Conservation (phyloP, 2,113 vertebrate genomes). For the Polypterus bichir region DNA sequence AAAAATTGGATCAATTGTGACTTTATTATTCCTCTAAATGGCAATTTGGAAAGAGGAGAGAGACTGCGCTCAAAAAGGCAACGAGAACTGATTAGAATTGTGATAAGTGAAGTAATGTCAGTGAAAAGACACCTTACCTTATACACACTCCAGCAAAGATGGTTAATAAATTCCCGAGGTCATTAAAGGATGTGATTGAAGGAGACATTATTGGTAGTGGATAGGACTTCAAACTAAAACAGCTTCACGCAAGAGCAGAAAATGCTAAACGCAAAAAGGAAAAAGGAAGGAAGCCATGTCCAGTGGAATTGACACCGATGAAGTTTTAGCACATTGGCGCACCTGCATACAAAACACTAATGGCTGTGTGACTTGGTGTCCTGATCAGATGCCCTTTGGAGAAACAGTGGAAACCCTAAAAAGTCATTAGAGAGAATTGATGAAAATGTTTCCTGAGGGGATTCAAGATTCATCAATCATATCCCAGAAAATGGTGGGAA, state of each 20-base stretch:
- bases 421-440: slow-evolving; percentile 14
- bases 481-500: slow-evolving; percentile 13
- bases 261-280: slow-evolving; percentile 11
- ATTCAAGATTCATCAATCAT: slow-evolving; percentile 4
- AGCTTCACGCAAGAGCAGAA: slow-evolving; percentile 13
- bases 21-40: background rate
- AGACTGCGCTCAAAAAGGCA: slow-evolving; percentile 7
- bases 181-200: slow-evolving; percentile 16
- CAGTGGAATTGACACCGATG: slow-evolving; percentile 15
- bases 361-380: slow-evolving; percentile 15
- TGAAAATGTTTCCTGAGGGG: slow-evolving; percentile 14
- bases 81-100: slow-evolving; percentile 14
- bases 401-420: slow-evolving; percentile 16
- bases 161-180: slow-evolving; percentile 4
- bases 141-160: slow-evolving; percentile 18
- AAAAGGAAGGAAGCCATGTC: slow-evolving; percentile 9
- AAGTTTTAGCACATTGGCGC: slow-evolving; percentile 4
- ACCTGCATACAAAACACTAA: slow-evolving; percentile 6
- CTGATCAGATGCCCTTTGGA: slow-evolving; percentile 1
- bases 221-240: slow-evolving; percentile 17
- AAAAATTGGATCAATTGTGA: too few species aligned
- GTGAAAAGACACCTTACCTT: slow-evolving; percentile 15
- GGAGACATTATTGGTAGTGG: slow-evolving; percentile 15
- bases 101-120: slow-evolving; percentile 12
- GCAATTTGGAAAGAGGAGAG: slow-evolving; percentile 14